phyloP scores from a whole-genome alignment of 2,888 invertebrate species.

The Coremacera marginata region DNA sequence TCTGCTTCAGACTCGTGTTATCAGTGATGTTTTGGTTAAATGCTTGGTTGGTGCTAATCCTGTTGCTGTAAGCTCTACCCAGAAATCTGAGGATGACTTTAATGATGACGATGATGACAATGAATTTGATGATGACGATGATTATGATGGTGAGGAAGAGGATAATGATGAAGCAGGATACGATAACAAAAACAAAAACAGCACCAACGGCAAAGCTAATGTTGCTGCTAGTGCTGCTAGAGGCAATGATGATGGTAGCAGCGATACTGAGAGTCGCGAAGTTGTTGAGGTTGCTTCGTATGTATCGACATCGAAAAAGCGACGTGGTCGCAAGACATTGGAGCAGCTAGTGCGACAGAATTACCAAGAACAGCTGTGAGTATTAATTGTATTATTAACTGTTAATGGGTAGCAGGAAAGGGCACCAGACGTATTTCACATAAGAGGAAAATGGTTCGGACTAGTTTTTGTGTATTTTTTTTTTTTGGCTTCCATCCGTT shows the following conservation, averaged over 20 bases:
- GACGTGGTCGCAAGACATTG: background rate
- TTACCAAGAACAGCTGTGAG: background rate
- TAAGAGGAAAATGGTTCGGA: too few relatives aligned
- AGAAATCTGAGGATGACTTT: background rate
- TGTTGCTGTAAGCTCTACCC: background rate
- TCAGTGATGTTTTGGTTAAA: constrained; percentile 14
- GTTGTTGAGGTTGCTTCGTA: constrained; percentile 16
- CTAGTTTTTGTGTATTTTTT: too few relatives aligned
- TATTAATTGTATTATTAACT: background rate
- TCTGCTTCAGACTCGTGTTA: constrained; percentile 18
- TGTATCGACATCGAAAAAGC: background rate
- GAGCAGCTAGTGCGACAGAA: background rate
- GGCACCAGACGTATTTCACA: too few relatives aligned
- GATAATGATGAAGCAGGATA: background rate
- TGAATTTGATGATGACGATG: constrained; percentile 9
- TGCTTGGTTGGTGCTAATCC: background rate
- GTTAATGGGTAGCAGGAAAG: too few relatives aligned
- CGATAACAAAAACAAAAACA: background rate
- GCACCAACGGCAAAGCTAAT: background rate
- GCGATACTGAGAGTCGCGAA: background rate
- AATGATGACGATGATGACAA: background rate
- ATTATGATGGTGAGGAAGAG: background rate
- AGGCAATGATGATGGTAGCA: background rate
- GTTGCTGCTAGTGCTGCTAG: background rate
- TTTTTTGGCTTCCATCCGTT: too few relatives aligned